Base-by-base conservation (phyloP, 2,888 invertebrate genomes). In the Volucella zonaria region DNA sequence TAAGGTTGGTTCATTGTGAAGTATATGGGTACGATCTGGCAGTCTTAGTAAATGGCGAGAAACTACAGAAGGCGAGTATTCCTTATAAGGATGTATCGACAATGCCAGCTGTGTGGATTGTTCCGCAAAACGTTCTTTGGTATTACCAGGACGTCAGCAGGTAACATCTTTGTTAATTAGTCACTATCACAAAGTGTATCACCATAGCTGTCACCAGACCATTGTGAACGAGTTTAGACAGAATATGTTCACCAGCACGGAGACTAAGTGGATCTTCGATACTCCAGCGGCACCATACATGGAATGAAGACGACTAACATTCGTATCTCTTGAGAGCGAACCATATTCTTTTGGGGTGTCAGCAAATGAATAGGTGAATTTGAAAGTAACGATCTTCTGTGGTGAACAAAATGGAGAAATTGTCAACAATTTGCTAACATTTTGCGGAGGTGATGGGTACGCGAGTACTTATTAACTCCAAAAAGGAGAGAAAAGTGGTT, bases 271-370 rank as follows among this genome's bases (percentile, higher is more conserved):
- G 23, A 3, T 23, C 3, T 23, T 23, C 23, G 3, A 23, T 23
- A 1, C 3, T 23, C 3, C 23, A 3, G 23, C 42, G 0, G 14
- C 43, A 23, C 61, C 52, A 8, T 31, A 73, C 14, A 73, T 73
- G 70, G 82, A 75, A 11, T 80, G 75, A 68, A 86, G 87, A 89
- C 89, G 58, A 82, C 18, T 75, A 6, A 74, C 76, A 1, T 38
- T 58, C 15, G 40, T 70, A 31, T 12, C 68, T 0, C n/a, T 58
- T 11, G 56, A 52, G 1, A 14, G 2, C n/a, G 43, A 40, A n/a
- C n/a, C n/a, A n/a, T n/a, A n/a, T n/a, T n/a, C n/a, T n/a, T n/a
- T n/a, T n/a, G n/a, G n/a, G n/a, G n/a, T n/a, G n/a, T n/a, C n/a
- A n/a, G n/a, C n/a, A n/a, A n/a, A n/a, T n/a, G n/a, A n/a, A n/a